phyloP scores from a whole-genome alignment of 2,113 vertebrate genomes.

The Bos indicus region DNA sequence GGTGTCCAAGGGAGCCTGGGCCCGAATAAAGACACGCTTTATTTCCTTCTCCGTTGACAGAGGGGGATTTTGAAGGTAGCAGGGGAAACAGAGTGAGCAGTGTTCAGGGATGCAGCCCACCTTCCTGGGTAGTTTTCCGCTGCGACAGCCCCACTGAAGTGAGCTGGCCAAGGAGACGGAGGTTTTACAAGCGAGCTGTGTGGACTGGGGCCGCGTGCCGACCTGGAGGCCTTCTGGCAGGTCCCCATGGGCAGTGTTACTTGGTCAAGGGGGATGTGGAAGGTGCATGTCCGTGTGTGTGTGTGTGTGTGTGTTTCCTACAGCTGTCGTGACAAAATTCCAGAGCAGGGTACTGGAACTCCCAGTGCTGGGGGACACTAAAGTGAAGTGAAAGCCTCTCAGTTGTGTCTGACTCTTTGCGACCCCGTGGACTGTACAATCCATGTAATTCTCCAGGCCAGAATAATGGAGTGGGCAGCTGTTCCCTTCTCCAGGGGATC shows the following conservation, averaged over 20 bases:
- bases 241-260: slow-evolving; percentile 29
- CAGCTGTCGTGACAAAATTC: neutral
- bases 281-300: accelerated
- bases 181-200: slow-evolving; percentile 58
- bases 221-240: neutral
- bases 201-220: neutral
- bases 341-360: neutral
- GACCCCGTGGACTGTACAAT: neutral
- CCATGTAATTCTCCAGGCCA: neutral
- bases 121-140: slow-evolving; percentile 83
- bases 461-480: neutral
- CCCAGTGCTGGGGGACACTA: neutral
- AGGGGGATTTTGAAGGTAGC: slow-evolving; percentile 73
- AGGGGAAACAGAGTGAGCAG: slow-evolving; percentile 79
- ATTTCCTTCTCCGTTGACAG: slow-evolving; percentile 53
- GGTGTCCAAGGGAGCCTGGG: slow-evolving; percentile 63
- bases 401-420: neutral
- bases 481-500: neutral
- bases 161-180: slow-evolving; percentile 50
- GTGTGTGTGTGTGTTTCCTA: accelerated
- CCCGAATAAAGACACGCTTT: slow-evolving; percentile 81
- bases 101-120: slow-evolving; percentile 76
- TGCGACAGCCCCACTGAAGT: slow-evolving; percentile 41
- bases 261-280: neutral
- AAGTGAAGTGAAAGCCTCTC: neutral